Evolutionary conservation across 2,888 invertebrate genomes (phyloP), one percentile per base, ranked within the genome.

Genomic region (Maniola hyperantus): DNA sequence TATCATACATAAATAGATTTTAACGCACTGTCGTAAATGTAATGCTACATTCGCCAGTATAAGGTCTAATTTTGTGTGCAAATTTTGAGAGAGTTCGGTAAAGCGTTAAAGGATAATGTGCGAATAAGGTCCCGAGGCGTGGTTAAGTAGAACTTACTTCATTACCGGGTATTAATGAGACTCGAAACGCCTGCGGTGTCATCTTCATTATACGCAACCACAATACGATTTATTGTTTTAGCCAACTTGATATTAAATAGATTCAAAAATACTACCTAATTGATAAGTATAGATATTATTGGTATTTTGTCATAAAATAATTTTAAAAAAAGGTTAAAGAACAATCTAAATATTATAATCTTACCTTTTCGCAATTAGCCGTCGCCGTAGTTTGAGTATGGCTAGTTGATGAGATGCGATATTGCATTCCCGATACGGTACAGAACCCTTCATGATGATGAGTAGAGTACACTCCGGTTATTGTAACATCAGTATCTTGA

Each of bases 401-500:
- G 82, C 97, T 97, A 62, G 97, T 97, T 59, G 97, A 96, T 73
- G 97, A 97, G 75, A 97, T 97, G 73, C 97, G 94, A 84, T 97
- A 97, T 88, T 97, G 97, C 96, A 97, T 95, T 57, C 96, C 96
- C 39, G 95, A 95, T 74, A 96, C 97, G 74, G 96, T 97, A 84
- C 97, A 97, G 82, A 95, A 97, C 39, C 97, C 96, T 84, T 96
- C 96, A 81, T 97, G 97, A 82, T 96, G 96, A 73, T 96, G 97
- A 2, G 95, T 95, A 33, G 96, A 95, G 84, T 97, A 97, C 67
- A 97, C 96, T 15, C 97, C 97, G 5, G 97, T 97, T 76, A 97
- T 97, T 42, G 97, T 97, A 34, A 97, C 96, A 79, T 97, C 97
- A 0, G 97, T 96, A 77, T 97, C 97, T 86, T 97, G 96, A 82